A percentile compares a stretch with the other conserved stretches of the same genome.
Conservation (phyloP, 2,113 vertebrate species). For the Atlantisia rogersi region DNA sequence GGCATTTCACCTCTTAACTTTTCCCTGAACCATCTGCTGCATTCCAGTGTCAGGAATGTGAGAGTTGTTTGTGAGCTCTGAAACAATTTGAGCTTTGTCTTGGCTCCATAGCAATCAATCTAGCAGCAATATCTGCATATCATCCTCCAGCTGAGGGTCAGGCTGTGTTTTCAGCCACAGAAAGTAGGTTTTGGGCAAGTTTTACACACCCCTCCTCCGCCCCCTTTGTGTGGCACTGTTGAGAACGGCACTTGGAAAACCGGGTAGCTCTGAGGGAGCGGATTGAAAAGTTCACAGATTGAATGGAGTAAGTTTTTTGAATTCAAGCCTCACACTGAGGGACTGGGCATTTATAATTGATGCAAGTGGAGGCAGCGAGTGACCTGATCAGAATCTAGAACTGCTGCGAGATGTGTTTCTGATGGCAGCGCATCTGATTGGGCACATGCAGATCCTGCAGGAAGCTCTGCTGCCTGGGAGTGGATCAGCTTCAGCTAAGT, state of each 20-base stretch:
- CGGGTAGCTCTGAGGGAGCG: not conserved
- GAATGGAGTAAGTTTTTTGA: not conserved
- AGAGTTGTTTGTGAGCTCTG: conserved; percentile 45
- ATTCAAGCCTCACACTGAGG: not conserved
- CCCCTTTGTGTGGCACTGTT: not conserved
- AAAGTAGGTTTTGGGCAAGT: not conserved
- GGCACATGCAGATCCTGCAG: fast-evolving
- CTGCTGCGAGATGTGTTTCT: not conserved
- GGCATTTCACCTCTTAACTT: conserved; percentile 41
- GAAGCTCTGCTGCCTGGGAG: not conserved
- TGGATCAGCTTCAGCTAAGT: not conserved
- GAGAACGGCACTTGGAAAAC: not conserved
- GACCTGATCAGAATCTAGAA: conserved; percentile 38
- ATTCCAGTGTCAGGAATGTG: conserved; percentile 43
- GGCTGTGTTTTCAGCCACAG: not conserved
- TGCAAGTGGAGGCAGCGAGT: not conserved
- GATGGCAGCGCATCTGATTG: not conserved
- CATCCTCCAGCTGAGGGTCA: conserved; percentile 31
- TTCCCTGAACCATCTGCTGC: conserved; percentile 61
- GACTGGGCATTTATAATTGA: not conserved
- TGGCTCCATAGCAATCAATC: not conserved
- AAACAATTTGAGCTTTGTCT: conserved; percentile 55
- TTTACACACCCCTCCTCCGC: fast-evolving
- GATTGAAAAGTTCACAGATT: not conserved
- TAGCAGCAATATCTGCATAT: conserved; percentile 9